Evolutionary conservation across 2,113 vertebrate genomes (phyloP), one percentile per base, ranked within the genome.

Genomic region (Epinephelus moara): DNA sequence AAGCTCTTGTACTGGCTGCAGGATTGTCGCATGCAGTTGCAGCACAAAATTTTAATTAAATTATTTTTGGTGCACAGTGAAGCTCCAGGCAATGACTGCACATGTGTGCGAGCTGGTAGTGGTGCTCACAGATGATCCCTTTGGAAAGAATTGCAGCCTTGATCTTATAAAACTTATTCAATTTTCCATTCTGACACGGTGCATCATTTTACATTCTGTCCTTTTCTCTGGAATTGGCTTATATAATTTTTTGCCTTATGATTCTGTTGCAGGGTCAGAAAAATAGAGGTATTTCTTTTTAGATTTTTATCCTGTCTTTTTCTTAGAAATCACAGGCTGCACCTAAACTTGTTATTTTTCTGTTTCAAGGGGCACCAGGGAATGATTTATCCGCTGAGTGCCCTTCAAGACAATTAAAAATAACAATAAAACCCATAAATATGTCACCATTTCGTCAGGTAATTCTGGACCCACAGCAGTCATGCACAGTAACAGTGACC

Each of bases 401-500:
- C 45, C 60, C 56, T 61, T 67, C 66, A 82, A 62, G 3, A 45
- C n/a, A 27, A 55, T 33, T 7, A 13, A 27, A 7, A 42, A 23
- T 27, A 75, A 79, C 63, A 75, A 66, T 52, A 53, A 50, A 82
- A 64, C 19, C 4, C 45, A 71, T 18, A 61, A 68, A 75, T 73
- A 6, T 76, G 25, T 70, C 18, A 33, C 3, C 27, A 40, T 40
- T 15, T 21, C 4, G 1, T 73, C 56, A 64, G 60, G 53, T 75
- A 52, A 55, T 18, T 21, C 25, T 61, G 81, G 63, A 76, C 64
- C 66, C 40, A 25, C n/a, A 66, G 17, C n/a, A 45, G 50, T 64
- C 73, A 71, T 53, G n/a, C 77, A 78, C 59, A 70, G 68, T 75
- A 64, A 42, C 78, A 86, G 67, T 84, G 66, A 81, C 67, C 78